Percentiles rank a stretch among this genome's conserved stretches.
These are phyloP conservation scores for Dinocampus coccinellae DNA, from an alignment of 2,888 invertebrate species.

Conservation along the genomic window DNA sequence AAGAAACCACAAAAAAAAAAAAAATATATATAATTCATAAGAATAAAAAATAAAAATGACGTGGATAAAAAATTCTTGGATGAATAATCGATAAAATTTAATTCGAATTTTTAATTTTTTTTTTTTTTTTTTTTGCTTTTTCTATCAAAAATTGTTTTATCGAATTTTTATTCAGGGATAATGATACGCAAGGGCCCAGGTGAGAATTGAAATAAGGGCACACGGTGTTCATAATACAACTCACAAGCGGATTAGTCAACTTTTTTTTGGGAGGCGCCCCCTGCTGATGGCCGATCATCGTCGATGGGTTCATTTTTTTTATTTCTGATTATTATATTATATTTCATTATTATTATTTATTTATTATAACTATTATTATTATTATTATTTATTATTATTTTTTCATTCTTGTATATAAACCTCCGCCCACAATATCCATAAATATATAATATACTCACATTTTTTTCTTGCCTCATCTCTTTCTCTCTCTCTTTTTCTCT, in stretches of 20 bases:
- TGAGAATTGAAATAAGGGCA: conserved; percentile 30
- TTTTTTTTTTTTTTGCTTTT: not conserved
- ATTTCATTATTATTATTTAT: no score
- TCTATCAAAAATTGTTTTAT: conserved; percentile 18
- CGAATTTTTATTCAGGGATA: conserved; percentile 20
- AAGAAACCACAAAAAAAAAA: no score
- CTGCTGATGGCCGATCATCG: not conserved
- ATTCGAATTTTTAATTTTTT: not conserved
- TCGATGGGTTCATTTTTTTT: not conserved
- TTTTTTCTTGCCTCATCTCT: conserved; percentile 7
- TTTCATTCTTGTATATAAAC: not conserved
- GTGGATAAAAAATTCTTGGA: not conserved
- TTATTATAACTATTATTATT: no score
- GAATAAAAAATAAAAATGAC: no score
- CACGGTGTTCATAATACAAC: conserved; percentile 24
- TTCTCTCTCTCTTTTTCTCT: conserved; percentile 22
- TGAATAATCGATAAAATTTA: conserved; percentile 23
- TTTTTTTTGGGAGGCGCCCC: not conserved
- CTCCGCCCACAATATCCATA: not conserved
- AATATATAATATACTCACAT: no score
- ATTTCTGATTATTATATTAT: not conserved
- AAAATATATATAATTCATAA: no score
- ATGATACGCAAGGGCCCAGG: conserved; percentile 22
- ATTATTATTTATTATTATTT: no score
- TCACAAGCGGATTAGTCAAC: conserved; percentile 19